These are phyloP conservation scores for Turritopsis rubra DNA, from an alignment of 30 jellyfish, hydroid and myxozoan genomes.

Conservation along the genomic window DNA sequence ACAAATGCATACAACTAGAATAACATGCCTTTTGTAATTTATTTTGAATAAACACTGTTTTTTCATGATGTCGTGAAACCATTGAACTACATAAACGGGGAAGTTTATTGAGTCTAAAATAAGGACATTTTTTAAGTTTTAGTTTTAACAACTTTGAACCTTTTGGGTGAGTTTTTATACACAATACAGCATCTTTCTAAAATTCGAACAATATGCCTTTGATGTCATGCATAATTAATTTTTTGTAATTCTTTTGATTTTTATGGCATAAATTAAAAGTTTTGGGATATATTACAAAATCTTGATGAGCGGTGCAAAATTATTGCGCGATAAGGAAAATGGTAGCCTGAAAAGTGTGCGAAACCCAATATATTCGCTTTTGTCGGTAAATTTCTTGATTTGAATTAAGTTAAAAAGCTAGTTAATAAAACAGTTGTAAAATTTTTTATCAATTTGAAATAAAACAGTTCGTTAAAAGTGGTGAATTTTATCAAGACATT, in stretches of 20 bases:
- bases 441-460: no score
- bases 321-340: neutral
- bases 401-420: neutral
- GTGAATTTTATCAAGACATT: no score
- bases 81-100: neutral
- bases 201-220: conserved; percentile 3
- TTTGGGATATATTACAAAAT: neutral
- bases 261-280: conserved; percentile 1
- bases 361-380: no score
- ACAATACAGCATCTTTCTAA: conserved; percentile 10
- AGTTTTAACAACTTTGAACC: neutral
- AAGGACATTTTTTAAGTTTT: neutral
- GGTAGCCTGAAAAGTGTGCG: neutral
- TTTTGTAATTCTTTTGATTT: neutral
- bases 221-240: conserved; percentile 16
- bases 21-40: neutral
- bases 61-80: neutral
- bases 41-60: neutral
- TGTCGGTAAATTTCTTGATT: neutral
- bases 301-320: conserved; percentile 5
- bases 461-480: no score
- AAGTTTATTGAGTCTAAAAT: neutral
- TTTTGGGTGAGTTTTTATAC: neutral
- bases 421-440: neutral
- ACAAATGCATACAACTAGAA: neutral